phyloP scores from a whole-genome alignment of 2,888 invertebrate species.

The Brachyopa scutellaris region DNA sequence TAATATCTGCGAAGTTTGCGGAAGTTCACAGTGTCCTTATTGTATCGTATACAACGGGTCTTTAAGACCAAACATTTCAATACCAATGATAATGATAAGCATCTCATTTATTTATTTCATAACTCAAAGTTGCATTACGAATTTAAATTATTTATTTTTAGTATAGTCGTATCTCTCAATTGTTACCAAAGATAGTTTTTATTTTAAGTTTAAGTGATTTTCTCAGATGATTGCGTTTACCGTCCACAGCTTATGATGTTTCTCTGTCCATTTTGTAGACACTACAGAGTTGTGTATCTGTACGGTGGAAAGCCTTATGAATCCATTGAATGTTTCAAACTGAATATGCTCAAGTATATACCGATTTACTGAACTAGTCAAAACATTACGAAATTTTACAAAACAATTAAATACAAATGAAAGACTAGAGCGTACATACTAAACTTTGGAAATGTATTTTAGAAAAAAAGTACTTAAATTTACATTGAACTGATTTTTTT shows the following conservation, averaged over 20 bases:
- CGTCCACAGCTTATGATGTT: constrained; percentile 10
- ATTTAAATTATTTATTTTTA: constrained; percentile 52
- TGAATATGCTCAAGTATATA: constrained; percentile 27
- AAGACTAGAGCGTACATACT: too few species aligned
- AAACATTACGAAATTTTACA: constrained; percentile 26
- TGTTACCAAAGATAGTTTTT: constrained; percentile 64
- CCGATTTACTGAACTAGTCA: constrained; percentile 60
- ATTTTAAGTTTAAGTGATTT: not conserved
- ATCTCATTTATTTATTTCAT: constrained; percentile 61
- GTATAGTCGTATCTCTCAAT: constrained; percentile 33
- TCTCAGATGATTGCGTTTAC: not conserved
- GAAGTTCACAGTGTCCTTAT: constrained; percentile 94
- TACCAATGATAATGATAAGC: constrained; percentile 43
- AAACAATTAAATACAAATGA: not conserved
- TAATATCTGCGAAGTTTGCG: constrained; percentile 95
- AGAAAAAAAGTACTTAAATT: not conserved
- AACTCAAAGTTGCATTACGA: constrained; percentile 39
- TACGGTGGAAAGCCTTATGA: too few species aligned
- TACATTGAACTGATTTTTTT: constrained; percentile 46
- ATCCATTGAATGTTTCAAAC: not conserved
- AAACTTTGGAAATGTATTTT: not conserved
- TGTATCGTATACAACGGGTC: constrained; percentile 88
- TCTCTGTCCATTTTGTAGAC: too few species aligned
- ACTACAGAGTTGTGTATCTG: too few species aligned
- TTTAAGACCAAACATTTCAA: constrained; percentile 17